Conservation (phyloP, 2,888 invertebrate genomes). For the Globia sparganii region DNA sequence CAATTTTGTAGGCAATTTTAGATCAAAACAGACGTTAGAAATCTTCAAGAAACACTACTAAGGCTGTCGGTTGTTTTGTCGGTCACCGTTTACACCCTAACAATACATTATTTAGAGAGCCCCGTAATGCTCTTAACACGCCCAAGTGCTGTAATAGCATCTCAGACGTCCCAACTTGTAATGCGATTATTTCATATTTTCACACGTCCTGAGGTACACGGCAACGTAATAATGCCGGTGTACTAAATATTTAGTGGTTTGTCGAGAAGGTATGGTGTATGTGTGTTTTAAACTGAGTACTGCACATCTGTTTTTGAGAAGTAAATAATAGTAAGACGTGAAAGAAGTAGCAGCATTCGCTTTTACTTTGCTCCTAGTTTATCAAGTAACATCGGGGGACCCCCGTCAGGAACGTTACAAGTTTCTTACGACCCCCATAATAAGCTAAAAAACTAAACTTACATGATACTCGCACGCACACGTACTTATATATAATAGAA, state of each 20-base stretch:
- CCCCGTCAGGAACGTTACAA: not conserved
- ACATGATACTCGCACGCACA: not conserved
- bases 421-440: not conserved
- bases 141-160: conserved; percentile 57
- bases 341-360: not conserved
- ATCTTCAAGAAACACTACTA: not conserved
- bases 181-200: conserved; percentile 68
- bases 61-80: too few species aligned
- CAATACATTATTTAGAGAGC: conserved; percentile 65
- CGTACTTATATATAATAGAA: not conserved
- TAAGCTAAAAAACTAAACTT: not conserved
- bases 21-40: not conserved
- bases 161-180: conserved; percentile 61
- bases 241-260: conserved; percentile 10
- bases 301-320: conserved; percentile 17
- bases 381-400: not conserved
- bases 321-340: not conserved
- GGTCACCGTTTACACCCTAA: conserved; percentile 39
- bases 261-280: not conserved
- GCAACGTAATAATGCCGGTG: conserved; percentile 36
- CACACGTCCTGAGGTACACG: conserved; percentile 51
- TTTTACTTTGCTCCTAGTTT: not conserved
- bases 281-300: conserved; percentile 21
- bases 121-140: conserved; percentile 68
- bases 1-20: not conserved